Evolutionary conservation across 2,888 invertebrate species (phyloP), one percentile per base, ranked within the genome.

Genomic region (Monopis laevigella): DNA sequence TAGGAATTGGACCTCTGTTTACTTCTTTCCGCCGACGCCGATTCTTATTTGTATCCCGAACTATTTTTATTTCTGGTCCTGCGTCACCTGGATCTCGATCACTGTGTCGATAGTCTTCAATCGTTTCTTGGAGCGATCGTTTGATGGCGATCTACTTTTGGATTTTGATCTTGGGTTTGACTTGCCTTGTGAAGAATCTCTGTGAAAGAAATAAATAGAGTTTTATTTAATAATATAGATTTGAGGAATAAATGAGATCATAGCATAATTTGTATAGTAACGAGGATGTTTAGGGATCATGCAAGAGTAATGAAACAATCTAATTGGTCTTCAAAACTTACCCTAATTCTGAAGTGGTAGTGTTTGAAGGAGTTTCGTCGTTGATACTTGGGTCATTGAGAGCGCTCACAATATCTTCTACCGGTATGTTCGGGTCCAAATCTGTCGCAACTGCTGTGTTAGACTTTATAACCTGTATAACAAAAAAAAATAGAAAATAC

Each of bases 381-480:
- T 65, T 68, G 6, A 62, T 63, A 7, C 65, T 65, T 6, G 80
- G 68, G 50, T 82, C 85, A 53, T 87, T 87, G 8, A 87, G 55
- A 2, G 83, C 86, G 1, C 83, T 77, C 1, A 87, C 88, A 10
- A 88, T 81, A 59, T 88, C 88, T 50, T 88, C 87, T 0, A 88
- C 85, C 0, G 87, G 83, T 2, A 87, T 84, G 56, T 84, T 84
- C 1, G 83, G 82, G 52, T 86, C 86, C 39, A 87, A 65, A 48
- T 87, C 87, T 4, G 84, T 83, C 45, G 84, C 82, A 44, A 85
- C 84, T 2, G 83, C 82, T 42, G 82, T 75, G 53, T 85, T 83
- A 28, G 83, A 83, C 65, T 88, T 86, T 60, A 89, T 85, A 35
- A 82, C 85, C 84, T 84, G 46, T 17, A 48, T 46, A 51, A 43